Base-by-base conservation (phyloP, 2,888 invertebrate genomes). In the Ectobius pallidus region DNA sequence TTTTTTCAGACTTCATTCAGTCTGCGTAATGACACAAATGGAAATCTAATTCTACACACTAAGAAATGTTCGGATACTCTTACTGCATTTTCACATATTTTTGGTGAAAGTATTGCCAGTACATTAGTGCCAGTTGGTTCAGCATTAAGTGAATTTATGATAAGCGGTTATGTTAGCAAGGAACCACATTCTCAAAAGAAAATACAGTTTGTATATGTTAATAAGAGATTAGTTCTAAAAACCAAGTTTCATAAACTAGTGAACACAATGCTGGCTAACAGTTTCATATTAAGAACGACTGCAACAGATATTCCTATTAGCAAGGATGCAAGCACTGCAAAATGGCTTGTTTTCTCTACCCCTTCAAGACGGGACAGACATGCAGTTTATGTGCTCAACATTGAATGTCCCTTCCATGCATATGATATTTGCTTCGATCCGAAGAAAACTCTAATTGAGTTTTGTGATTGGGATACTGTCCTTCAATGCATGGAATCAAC, bases 171-270 rank as follows among this genome's bases (percentile, higher is more conserved):
- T 76, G 84, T 92, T 71, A 85, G 87, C 52, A 88, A 84, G 76
- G 83, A 85, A 55, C 78, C 82, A 14, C 81, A 83, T 71, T 76
- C 78, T 52, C 84, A 82, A 55, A 86, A 85, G 75, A 81, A 82
- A 70, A 80, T 86, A 25, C 90, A 91, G 78, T 89, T 88, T 82
- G 82, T 92, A 62, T 92, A 87, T 81, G 83, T 92, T 4, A 92
- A 92, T 82, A 87, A 87, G 76, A 84, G 88, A 76, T 84, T 85
- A 52, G 80, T 92, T 2, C 77, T 82, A 63, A 86, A 85, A 73
- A 84, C 85, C 42, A 86, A 85, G 80, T 77, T 88, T 65, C 85
- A 86, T 76, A 85, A 84, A 77, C 75, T 83, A 32, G 74, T 87
- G 4, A 83, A 83, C 70, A 77, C 80, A 55, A 68, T 83, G 22